phyloP scores from a whole-genome alignment of 2,797 vertebrate species.

The Gambelia wislizenii region DNA sequence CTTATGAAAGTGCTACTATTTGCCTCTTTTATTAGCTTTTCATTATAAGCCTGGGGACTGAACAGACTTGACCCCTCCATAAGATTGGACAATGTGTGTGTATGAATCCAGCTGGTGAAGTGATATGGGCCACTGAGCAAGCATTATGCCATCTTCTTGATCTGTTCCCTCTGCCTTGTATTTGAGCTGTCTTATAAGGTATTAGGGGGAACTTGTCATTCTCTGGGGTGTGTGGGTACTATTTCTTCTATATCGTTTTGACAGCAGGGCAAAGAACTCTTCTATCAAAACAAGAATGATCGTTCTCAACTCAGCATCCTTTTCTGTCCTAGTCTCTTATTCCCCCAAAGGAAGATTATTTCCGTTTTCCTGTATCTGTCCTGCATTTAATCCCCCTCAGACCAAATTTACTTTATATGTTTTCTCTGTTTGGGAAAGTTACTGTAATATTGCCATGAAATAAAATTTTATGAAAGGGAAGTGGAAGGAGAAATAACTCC shows the following conservation, averaged over 20 bases:
- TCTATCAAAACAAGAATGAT: slow-evolving; percentile 7
- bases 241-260: not conserved
- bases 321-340: not conserved
- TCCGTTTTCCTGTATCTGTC: not conserved
- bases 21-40: slow-evolving; percentile 10
- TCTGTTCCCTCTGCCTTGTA: not conserved
- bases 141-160: not conserved
- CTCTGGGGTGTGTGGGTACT: not conserved
- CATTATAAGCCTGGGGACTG: not conserved
- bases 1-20: slow-evolving; percentile 29
- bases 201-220: slow-evolving; percentile 9
- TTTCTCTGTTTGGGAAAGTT: not conserved
- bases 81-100: not conserved
- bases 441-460: not conserved
- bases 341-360: slow-evolving; percentile 1
- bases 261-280: not conserved
- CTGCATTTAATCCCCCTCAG: not conserved
- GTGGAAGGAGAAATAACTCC: not conserved
- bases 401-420: not conserved
- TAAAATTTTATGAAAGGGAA: not conserved
- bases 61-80: not conserved
- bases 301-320: slow-evolving; percentile 1
- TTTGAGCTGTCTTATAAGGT: not conserved
- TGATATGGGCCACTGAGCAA: not conserved
- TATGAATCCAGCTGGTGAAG: not conserved